Evolutionary conservation across 2,888 invertebrate genomes (phyloP), one percentile per base, ranked within the genome.

Genomic region (Gerris lacustris): DNA sequence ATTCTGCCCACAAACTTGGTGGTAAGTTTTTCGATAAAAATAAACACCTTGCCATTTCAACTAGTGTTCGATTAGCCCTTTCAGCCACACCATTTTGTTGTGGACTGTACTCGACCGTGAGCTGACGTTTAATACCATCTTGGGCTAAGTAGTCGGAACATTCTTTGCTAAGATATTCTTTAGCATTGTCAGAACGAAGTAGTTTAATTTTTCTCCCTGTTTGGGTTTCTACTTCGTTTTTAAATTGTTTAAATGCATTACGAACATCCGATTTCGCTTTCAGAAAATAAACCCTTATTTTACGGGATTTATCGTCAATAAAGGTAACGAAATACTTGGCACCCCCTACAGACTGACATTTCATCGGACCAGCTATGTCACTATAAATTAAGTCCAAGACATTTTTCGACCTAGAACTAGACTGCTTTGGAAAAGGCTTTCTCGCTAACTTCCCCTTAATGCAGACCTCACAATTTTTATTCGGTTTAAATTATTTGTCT

Each of bases 1-100:
- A 77, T 71, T 79, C 78, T 64, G 76, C 77, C 77, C 78, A 79
- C 67, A 77, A 76, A 6, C 62, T 64, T 11, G 75, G 63, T 6
- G 74, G 71, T 7, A 78, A 63, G 7, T 74, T 74, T 17, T 76
- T 73, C 45, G 77, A 76, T 5, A 74, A 70, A 7, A 78, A 69
- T 75, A 78, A 76, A n/a, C 75, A 76, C 63, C 78, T 72, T 6
- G 76, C 75, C 70, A 75, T 76, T 66, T 77, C 78, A 5, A 70
- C 67, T 7, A 74, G 47, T 4, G 70, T 70, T 15, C 72, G 55
- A 44, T 68, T 69, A 15, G 64, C 47, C 6, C 71, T 64, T 47
- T 73, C 73, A 6, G 71, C 71, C 6, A 73, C 47, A 15, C 73
- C 73, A 70, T 73, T 73, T 66, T 73, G 73, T 17, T 67, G 55